Conservation (phyloP, 2,888 invertebrate species). For the Drosophila formosana region DNA sequence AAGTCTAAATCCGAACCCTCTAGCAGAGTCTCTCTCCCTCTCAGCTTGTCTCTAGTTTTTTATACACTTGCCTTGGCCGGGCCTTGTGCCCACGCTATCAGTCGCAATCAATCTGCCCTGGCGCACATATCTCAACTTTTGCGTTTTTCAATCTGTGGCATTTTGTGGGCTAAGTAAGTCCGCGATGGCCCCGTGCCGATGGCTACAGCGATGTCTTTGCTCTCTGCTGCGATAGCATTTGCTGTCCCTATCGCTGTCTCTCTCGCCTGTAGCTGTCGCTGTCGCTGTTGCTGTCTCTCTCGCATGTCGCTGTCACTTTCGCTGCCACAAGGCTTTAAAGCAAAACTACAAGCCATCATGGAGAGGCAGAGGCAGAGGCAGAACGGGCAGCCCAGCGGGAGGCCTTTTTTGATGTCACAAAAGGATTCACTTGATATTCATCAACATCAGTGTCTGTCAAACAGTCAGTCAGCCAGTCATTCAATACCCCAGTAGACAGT, state of each 20-base stretch:
- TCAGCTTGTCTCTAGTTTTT: constrained; percentile 52
- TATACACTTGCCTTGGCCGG: constrained; percentile 77
- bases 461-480: constrained; percentile 68
- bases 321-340: constrained; percentile 70
- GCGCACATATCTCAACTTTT: constrained; percentile 77
- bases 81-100: constrained; percentile 65
- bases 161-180: constrained; percentile 80
- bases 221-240: constrained; percentile 11
- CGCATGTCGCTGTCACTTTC: constrained; percentile 74
- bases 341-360: constrained; percentile 26
- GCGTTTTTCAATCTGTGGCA: constrained; percentile 77
- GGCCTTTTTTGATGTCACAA: constrained; percentile 83
- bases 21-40: constrained; percentile 1
- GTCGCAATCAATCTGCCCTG: constrained; percentile 82
- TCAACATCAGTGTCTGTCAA: constrained; percentile 84
- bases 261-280: constrained; percentile 17
- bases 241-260: constrained; percentile 38
- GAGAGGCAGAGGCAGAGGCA: constrained; percentile 30
- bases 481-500: constrained; percentile 56
- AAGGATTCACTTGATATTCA: constrained; percentile 85
- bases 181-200: constrained; percentile 61
- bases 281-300: constrained; percentile 69
- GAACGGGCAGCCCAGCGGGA: constrained; percentile 68
- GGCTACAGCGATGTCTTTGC: constrained; percentile 34
- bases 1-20: constrained; percentile 37